Conservation (phyloP, 2,888 invertebrate genomes). For the Ophion ellenae region DNA sequence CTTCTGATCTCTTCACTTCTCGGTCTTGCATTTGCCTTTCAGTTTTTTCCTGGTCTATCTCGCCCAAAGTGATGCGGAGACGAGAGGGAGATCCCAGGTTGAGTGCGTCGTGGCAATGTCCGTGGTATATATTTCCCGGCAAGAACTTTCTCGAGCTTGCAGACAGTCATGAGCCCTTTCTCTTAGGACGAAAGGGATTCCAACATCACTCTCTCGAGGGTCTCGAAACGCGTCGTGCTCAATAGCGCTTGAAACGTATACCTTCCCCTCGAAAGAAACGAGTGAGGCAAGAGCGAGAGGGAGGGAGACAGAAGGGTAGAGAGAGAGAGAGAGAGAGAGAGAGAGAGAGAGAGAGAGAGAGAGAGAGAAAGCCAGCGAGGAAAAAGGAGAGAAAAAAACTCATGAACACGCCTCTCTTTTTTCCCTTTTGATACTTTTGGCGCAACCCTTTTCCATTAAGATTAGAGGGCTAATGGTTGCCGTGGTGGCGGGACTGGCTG, state of each 20-base stretch:
- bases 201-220: constrained; percentile 63
- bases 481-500: constrained; percentile 29
- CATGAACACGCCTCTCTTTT: constrained; percentile 39
- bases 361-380: background rate
- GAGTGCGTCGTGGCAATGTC: constrained; percentile 47
- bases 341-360: constrained; percentile 29
- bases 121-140: constrained; percentile 28
- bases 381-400: constrained; percentile 3
- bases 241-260: constrained; percentile 70
- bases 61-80: constrained; percentile 23
- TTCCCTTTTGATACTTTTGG: constrained; percentile 58
- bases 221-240: constrained; percentile 67
- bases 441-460: constrained; percentile 72
- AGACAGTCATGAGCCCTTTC: constrained; percentile 57
- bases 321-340: constrained; percentile 26
- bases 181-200: constrained; percentile 67
- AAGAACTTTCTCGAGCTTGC: constrained; percentile 44
- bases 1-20: constrained; percentile 34
- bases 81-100: constrained; percentile 35
- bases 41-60: constrained; percentile 24
- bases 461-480: constrained; percentile 71
- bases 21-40: constrained; percentile 46
- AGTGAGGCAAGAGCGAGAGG: constrained; percentile 5
- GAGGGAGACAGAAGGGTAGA: background rate
- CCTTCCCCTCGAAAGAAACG: constrained; percentile 50